Evolutionary conservation across 2,797 vertebrate genomes (phyloP).

Genomic region (Erpetoichthys calabaricus): DNA sequence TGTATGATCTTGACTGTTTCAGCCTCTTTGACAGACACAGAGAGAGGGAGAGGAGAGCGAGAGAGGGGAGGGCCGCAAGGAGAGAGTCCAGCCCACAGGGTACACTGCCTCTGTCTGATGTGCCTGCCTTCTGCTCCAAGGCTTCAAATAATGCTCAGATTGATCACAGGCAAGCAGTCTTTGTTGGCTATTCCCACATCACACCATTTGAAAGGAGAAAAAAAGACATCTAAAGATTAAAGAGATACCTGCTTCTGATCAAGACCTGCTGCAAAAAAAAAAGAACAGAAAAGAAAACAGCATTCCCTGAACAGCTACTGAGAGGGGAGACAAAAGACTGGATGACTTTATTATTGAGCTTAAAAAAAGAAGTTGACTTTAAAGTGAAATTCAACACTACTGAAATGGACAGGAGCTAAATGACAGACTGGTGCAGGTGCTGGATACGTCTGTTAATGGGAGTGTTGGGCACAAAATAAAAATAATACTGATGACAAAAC

Average conservation of each 20-base stretch:
- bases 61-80: constrained; percentile 3
- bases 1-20: neutral
- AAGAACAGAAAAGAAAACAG: too few species aligned
- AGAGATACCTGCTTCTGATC: neutral
- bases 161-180: constrained; percentile 23
- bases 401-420: neutral
- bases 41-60: constrained; percentile 8
- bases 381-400: neutral
- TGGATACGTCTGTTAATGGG: constrained; percentile 1
- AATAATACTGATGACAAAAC: neutral
- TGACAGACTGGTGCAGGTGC: constrained; percentile 4
- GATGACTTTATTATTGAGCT: neutral
- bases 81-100: constrained; percentile 8
- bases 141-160: constrained; percentile 24
- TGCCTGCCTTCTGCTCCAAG: constrained; percentile 23
- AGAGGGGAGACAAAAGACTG: neutral
- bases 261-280: neutral
- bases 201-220: constrained; percentile 1
- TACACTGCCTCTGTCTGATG: constrained; percentile 16
- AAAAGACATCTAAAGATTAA: neutral
- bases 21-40: constrained; percentile 1
- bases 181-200: constrained; percentile 4
- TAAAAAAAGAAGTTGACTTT: neutral
- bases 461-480: neutral
- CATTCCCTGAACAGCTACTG: neutral